Conservation (phyloP, 2,113 vertebrate species). For the Vimba vimba region DNA sequence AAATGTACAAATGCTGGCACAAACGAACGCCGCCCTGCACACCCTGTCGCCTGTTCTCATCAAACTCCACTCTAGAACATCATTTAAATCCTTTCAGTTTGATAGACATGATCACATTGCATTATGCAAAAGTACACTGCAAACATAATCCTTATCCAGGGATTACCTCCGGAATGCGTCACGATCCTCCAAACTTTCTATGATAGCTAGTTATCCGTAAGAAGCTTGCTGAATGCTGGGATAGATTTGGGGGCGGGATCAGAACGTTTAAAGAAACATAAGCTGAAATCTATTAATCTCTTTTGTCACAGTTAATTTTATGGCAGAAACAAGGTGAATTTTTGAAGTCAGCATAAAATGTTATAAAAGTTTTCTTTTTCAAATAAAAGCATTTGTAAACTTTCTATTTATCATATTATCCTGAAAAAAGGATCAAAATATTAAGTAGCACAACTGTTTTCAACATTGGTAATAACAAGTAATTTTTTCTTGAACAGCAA, state of each 20-base stretch:
- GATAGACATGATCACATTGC: slow-evolving; percentile 41
- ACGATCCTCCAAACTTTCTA: slow-evolving; percentile 38
- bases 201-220: slow-evolving; percentile 45
- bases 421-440: too few species aligned
- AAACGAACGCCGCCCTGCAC: background rate
- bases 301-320: slow-evolving; percentile 32
- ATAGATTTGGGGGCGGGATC: slow-evolving; percentile 31
- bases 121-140: slow-evolving; percentile 48
- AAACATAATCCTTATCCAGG: slow-evolving; percentile 49
- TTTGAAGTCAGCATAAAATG: background rate
- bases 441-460: too few species aligned
- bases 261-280: slow-evolving; percentile 45
- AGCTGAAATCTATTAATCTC: slow-evolving; percentile 35
- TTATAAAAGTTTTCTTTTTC: too few species aligned
- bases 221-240: slow-evolving; percentile 35
- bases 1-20: slow-evolving; percentile 21
- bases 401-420: too few species aligned
- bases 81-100: slow-evolving; percentile 41
- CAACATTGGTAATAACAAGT: too few species aligned
- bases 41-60: background rate
- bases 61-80: background rate
- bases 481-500: too few species aligned
- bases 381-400: too few species aligned
- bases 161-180: slow-evolving; percentile 44
- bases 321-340: background rate